Evolutionary conservation across 2,888 invertebrate genomes (phyloP), one percentile per base, ranked within the genome.

Genomic region (Dicycla oo): DNA sequence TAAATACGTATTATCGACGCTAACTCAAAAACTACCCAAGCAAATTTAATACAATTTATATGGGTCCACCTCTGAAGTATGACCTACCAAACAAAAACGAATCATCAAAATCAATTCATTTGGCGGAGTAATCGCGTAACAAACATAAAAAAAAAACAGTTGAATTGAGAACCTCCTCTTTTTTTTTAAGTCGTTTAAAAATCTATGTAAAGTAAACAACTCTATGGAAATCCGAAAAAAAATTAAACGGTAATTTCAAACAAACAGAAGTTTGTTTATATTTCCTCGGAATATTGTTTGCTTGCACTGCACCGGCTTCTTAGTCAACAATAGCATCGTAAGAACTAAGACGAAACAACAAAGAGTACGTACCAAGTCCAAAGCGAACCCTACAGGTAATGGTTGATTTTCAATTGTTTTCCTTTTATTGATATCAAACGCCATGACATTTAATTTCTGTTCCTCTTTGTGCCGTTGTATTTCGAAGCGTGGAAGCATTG

Each of bases 361-460:
- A 71, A 68, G 45, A 74, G 10, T 26, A 18, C 40, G 49, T 45
- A 45, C 38, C 40, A 54, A 45, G 34, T 18, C 3, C 57, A 65
- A 62, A 69, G 38, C 43, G 38, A 58, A 73, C 62, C 71, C 64
- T 75, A 30, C 34, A 18, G 45, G 75, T 68, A n/a, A n/a, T 85
- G 80, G 79, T 86, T 84, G 78, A 84, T 83, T 89, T 87, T 80
- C 65, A 54, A 10, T 64, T 66, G 51, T 60, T 89, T 90, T 38
- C 34, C 51, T 91, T 89, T 90, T 87, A 89, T 90, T 84, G 84
- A 78, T 80, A 86, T 83, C 86, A 84, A 79, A 86, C 83, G 80
- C 72, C 73, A 81, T 91, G 93, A 92, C 92, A 89, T 91, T 92
- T 91, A 90, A 93, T 93, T 93, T 92, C 86, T 88, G 90, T 90